Evolutionary conservation across 2,888 invertebrate species (phyloP), one percentile per base, ranked within the genome.

Genomic region (Myopa tessellatipennis): DNA sequence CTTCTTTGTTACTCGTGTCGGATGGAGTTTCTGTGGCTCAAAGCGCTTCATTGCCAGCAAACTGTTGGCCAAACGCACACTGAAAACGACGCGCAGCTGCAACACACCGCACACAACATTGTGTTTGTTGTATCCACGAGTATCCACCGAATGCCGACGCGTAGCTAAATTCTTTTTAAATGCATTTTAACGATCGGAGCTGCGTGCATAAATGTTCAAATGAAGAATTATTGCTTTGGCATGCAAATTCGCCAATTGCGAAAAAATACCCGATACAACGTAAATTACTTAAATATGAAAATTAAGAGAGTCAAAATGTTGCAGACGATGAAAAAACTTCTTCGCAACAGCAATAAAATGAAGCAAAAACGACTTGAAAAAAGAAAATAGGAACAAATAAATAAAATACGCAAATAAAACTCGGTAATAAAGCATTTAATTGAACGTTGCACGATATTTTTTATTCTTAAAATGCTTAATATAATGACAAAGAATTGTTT

Each of bases 221-320:
- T 87, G 85, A 87, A 87, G 87, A 87, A 86, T 86, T 87, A 87
- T 87, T 84, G 87, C 87, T 86, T 86, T 84, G 77, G 84, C 85
- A 87, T 87, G 87, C 87, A 87, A 87, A 87, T 87, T 87, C 18
- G 58, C 52, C n/a, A 45, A 75, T 81, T 63, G 12, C 63, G 18
- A 34, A 12, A 84, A 77, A 84, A 84, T 84, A 85, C 83, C 84
- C 86, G 85, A 85, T 85, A 85, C 83, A 84, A 84, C 85, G 85
- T 85, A 86, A 85, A 86, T 85, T 85, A 85, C 84, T 85, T 86
- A 87, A 87, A 82, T 83, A 81, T 78, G 79, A 80, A 80, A 75
- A 77, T 76, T 74, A 55, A 67, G 61, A 36, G 55, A 12, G 40
- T 10, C 34, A 58, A 40, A 45, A 45, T 8, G 8, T 34, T n/a